Conservation (phyloP, 2,797 vertebrate species). For the Limnodromus scolopaceus region DNA sequence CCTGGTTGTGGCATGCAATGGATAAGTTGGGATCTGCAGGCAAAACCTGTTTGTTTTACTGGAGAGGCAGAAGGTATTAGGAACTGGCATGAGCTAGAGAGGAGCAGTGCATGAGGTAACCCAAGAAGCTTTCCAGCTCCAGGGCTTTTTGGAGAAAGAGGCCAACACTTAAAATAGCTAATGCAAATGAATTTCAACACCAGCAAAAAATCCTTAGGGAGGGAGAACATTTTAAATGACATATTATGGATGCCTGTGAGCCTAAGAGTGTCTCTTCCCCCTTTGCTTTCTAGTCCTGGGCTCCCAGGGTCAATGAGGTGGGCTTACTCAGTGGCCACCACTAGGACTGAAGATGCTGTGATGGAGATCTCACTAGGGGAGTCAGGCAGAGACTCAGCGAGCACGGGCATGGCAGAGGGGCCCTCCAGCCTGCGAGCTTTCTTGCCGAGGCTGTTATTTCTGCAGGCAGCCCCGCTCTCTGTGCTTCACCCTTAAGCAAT, state of each 20-base stretch:
- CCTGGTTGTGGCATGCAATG: not conserved
- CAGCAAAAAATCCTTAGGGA: not conserved
- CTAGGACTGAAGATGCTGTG: not conserved
- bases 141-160: constrained; percentile 39
- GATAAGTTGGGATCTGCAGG: not conserved
- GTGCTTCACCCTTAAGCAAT: not conserved
- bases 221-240: not conserved
- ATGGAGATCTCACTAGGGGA: not conserved
- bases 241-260: not conserved
- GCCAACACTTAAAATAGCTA: constrained; percentile 7
- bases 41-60: constrained; percentile 37
- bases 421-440: not conserved
- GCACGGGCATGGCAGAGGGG: accelerated
- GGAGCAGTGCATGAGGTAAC: constrained; percentile 12
- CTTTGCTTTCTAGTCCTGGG: not conserved
- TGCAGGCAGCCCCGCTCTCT: not conserved
- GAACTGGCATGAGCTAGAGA: not conserved
- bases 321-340: not conserved
- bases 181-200: constrained; percentile 15
- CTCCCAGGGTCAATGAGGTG: not conserved
- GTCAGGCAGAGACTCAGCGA: not conserved
- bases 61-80: constrained; percentile 1
- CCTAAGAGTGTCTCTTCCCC: not conserved
- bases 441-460: not conserved
- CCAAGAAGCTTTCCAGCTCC: constrained; percentile 29